A percentile compares a stretch with the other conserved stretches of the same genome.
Evolutionary conservation across 2,113 vertebrate genomes (phyloP).

Genomic region (Argyrosomus japonicus): DNA sequence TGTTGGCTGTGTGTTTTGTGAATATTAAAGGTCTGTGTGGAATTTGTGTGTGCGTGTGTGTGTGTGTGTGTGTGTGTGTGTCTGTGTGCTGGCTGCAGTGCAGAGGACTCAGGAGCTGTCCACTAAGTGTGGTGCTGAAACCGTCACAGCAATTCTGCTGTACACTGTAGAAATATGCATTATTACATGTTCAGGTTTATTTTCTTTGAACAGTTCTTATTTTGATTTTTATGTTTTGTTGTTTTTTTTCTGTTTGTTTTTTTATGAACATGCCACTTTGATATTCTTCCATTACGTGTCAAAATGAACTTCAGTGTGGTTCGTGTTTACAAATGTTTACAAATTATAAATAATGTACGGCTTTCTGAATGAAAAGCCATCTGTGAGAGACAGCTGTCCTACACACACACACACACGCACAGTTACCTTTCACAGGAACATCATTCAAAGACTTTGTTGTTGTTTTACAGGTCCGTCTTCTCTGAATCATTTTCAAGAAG

Average conservation of each 20-base stretch:
- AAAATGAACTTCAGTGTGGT: not conserved
- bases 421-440: too few relatives aligned
- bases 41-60: not conserved
- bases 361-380: too few relatives aligned
- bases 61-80: not conserved
- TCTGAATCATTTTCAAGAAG: not conserved
- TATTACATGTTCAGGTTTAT: not conserved
- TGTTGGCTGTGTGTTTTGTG: not conserved
- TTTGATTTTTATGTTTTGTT: not conserved
- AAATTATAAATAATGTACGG: too few relatives aligned
- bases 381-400: too few relatives aligned
- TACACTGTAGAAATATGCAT: too few relatives aligned
- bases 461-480: too few relatives aligned
- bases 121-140: slow-evolving; percentile 37
- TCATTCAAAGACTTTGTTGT: too few relatives aligned
- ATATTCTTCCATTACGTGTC: not conserved
- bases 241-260: too few relatives aligned
- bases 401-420: too few relatives aligned
- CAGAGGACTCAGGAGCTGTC: slow-evolving; percentile 11
- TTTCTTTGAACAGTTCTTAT: not conserved
- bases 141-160: not conserved
- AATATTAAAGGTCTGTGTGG: not conserved
- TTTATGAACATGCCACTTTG: not conserved
- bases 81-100: not conserved
- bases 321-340: too few relatives aligned